phyloP scores from a whole-genome alignment of 2,797 vertebrate genomes.

The Diplodus sargus region DNA sequence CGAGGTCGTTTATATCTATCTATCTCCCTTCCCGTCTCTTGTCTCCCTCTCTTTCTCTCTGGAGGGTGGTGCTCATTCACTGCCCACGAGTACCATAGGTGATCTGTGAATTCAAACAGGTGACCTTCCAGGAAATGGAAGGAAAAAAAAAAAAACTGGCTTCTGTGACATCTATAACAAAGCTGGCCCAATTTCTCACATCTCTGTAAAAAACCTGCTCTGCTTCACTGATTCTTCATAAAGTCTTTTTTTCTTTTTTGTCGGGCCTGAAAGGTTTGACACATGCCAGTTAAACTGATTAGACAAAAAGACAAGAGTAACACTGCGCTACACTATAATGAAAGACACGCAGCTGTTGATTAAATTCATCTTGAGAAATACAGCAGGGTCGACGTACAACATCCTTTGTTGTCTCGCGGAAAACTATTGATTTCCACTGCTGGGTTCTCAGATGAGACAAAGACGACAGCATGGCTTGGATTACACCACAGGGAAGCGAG shows the following conservation, averaged over 20 bases:
- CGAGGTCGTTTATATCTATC: slow-evolving; percentile 64
- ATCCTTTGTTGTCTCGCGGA: slow-evolving; percentile 61
- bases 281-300: slow-evolving; percentile 27
- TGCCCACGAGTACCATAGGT: slow-evolving; percentile 36
- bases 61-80: slow-evolving; percentile 49
- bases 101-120: slow-evolving; percentile 52
- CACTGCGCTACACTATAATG: neutral
- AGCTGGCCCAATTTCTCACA: slow-evolving; percentile 23
- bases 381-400: slow-evolving; percentile 16
- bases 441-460: slow-evolving; percentile 58
- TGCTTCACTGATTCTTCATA: neutral
- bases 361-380: slow-evolving; percentile 46
- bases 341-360: slow-evolving; percentile 40
- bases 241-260: neutral
- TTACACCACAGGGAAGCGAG: slow-evolving; percentile 42
- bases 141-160: neutral
- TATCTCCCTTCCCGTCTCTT: slow-evolving; percentile 38
- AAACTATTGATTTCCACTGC: slow-evolving; percentile 69
- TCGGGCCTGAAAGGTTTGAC: neutral
- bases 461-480: slow-evolving; percentile 47
- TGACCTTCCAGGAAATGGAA: slow-evolving; percentile 43
- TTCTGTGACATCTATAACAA: slow-evolving; percentile 17
- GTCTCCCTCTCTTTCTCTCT: slow-evolving; percentile 42
- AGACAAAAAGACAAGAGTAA: neutral
- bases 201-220: neutral